Base-by-base conservation (phyloP, 1,140 invertebrate species). In the Anagrus nilaparvatae region DNA sequence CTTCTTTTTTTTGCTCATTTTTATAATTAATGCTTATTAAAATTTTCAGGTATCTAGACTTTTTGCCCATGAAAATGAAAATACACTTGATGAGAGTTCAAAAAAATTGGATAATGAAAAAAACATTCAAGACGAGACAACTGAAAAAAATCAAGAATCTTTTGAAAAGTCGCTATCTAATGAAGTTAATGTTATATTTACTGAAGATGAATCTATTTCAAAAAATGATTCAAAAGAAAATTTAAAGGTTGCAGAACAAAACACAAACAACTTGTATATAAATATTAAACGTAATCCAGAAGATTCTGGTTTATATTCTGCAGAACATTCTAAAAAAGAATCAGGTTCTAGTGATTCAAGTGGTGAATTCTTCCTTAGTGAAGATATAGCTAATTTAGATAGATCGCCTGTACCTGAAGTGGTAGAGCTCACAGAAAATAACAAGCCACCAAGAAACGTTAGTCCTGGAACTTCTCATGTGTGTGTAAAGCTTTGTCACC, bases 401-500 rank as follows among this genome's bases (percentile, higher is more conserved):
- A 35, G 55, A 45, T 48, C 46, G 30, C 21, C 49, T 10, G 32
- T 40, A 13, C 19, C 38, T 14, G 40, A 46, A 3, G 5, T 10
- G 5, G 43, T 37, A 10, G 31, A 46, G 18, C 28, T 44, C 10
- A 8, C 37, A 5, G 28, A 40, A 36, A 16, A 25, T 45, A 44
- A 51, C 46, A 6, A 52, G 43, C n/a, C n/a, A n/a, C 23, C 46
- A 27, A 24, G 14, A 0, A 39, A 34, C 14, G 14, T 50, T 33
- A 37, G 47, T 3, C 30, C 53, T 18, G 41, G 52, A 40, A 43
- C 58, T 49, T 58, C 71, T 45, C 60, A 78, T 55, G 79, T 83
- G 9, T 86, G 81, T 58, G 79, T 77, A 28, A 77, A 81, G 48
- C 70, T 87, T 16, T 84, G 82, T 59, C 76, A 78, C 3, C 64